Evolutionary conservation across 1,140 invertebrate genomes (phyloP), one percentile per base, ranked within the genome.

Genomic region (Rhizoglyphus robini): DNA sequence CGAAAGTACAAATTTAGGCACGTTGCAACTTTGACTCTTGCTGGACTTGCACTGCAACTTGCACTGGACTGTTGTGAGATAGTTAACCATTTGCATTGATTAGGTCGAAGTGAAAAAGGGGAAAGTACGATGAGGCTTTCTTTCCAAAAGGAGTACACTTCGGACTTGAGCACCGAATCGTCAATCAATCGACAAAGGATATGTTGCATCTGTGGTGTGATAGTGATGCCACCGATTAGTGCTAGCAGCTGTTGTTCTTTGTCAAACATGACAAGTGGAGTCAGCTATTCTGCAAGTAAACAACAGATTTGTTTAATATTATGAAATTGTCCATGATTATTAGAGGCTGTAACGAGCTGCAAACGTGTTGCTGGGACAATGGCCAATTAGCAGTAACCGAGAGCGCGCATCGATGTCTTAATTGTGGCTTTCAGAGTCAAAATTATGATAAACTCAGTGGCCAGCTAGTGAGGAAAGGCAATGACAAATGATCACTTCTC

Each of bases 71-170:
- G n/a, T n/a, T n/a, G n/a, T n/a, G n/a, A n/a, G n/a, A n/a, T n/a
- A n/a, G n/a, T n/a, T n/a, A n/a, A n/a, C n/a, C n/a, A n/a, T n/a
- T n/a, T n/a, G n/a, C n/a, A n/a, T n/a, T n/a, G n/a, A n/a, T n/a
- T n/a, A n/a, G n/a, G n/a, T 34, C 11, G 30, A 20, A 32, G 1
- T 67, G 84, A 83, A 11, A 88, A 70, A 75, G 80, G 82, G 75
- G 86, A 88, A 75, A 84, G 84, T n/a, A 87, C 83, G 68, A 85
- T 82, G n/a, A 86, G 73, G 60, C 66, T 46, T 11, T 83, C 81
- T 68, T 83, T 83, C 25, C 83, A 82, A 71, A 88, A 86, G 71
- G 80, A 81, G 32, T 84, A 82, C 67, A 87, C 81, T 13, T 80
- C 73, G 13, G 81, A 79, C 18, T 82, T 81, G 32, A 83, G 80